phyloP scores from a whole-genome alignment of 2,888 invertebrate species.

The Diplolepis rosae region DNA sequence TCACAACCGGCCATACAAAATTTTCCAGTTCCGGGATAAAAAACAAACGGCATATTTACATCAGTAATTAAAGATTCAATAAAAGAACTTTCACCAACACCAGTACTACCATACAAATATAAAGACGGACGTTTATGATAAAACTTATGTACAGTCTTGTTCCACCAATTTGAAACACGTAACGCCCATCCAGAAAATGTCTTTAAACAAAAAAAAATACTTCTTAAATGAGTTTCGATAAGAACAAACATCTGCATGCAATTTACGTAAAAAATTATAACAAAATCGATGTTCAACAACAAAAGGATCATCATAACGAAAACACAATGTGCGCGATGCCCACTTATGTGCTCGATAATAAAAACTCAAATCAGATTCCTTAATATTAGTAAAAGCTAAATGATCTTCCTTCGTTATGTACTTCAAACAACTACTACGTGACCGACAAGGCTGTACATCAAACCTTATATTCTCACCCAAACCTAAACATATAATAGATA shows the following conservation, averaged over 20 bases:
- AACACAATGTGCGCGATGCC: not conserved
- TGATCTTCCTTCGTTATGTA: not conserved
- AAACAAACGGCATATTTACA: not conserved
- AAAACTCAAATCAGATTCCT: not conserved
- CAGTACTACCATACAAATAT: not conserved
- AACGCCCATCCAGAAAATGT: too few relatives aligned
- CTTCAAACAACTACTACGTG: not conserved
- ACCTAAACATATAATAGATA: not conserved
- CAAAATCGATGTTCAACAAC: not conserved
- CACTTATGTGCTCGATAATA: too few relatives aligned
- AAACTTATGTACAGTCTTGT: not conserved
- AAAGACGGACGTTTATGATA: not conserved
- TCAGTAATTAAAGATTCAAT: not conserved
- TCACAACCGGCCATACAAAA: not conserved
- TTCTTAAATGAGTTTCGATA: not conserved
- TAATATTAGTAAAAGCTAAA: not conserved
- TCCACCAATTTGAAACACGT: too few relatives aligned
- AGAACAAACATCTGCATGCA: too few relatives aligned
- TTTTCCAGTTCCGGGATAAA: not conserved
- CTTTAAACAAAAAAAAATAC: too few relatives aligned
- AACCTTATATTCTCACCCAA: too few relatives aligned
- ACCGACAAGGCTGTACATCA: slow-evolving; percentile 13
- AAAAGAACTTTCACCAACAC: not conserved
- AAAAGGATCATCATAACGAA: slow-evolving; percentile 3
- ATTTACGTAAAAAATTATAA: too few relatives aligned